Evolutionary conservation across 2,797 vertebrate species (phyloP).

Genomic region (Bovichtus variegatus): DNA sequence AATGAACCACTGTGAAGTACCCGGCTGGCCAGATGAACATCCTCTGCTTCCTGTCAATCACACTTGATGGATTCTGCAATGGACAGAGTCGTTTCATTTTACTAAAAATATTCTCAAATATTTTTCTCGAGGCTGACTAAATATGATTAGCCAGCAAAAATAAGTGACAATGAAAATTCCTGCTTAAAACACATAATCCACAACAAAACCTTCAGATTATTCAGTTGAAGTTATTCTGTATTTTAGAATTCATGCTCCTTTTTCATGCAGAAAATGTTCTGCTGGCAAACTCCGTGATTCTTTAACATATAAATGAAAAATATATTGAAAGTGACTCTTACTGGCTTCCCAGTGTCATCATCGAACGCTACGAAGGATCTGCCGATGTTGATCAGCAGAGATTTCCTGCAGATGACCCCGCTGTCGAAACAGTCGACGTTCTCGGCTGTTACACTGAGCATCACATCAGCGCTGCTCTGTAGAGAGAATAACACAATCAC

Average conservation of each 20-base stretch:
- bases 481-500: conserved; percentile 16
- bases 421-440: conserved; percentile 94
- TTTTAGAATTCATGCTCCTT: not conserved
- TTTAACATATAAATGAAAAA: not conserved
- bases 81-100: not conserved
- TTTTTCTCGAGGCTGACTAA: not conserved
- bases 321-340: conserved; percentile 73
- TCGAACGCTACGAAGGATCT: conserved; percentile 90
- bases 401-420: conserved; percentile 93
- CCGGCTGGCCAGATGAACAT: conserved; percentile 92
- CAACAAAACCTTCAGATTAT: not conserved
- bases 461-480: conserved; percentile 88
- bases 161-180: not conserved
- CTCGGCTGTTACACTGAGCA: conserved; percentile 88
- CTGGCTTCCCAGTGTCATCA: conserved; percentile 91
- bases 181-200: not conserved
- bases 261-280: not conserved
- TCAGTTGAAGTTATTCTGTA: not conserved
- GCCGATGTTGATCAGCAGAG: conserved; percentile 88
- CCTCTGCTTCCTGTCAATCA: conserved; percentile 86
- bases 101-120: not conserved
- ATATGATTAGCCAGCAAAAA: not conserved
- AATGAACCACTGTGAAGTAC: conserved; percentile 92
- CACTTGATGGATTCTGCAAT: conserved; percentile 89
- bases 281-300: not conserved